These are phyloP conservation scores for Varanus salvator DNA, from an alignment of 2,113 vertebrate genomes.

Conservation along the genomic window DNA sequence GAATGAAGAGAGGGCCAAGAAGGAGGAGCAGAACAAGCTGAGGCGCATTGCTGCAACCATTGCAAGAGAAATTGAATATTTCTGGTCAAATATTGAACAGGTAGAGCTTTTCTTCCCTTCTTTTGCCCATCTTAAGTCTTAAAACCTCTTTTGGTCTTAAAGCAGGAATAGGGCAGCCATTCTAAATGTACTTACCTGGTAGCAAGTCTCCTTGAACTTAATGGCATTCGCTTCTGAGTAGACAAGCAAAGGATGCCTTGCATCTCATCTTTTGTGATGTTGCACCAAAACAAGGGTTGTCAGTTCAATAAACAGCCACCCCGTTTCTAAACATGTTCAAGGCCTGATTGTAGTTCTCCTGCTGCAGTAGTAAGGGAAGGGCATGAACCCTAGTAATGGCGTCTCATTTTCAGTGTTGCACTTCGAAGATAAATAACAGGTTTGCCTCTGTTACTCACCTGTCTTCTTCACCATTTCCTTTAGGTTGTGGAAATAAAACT, in stretches of 20 bases:
- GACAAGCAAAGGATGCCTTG: background rate
- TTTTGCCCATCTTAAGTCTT: background rate
- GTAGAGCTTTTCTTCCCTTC: constrained; percentile 51
- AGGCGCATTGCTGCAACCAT: constrained; percentile 89
- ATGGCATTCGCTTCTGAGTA: background rate
- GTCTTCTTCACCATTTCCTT: constrained; percentile 39
- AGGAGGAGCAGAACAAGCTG: constrained; percentile 84
- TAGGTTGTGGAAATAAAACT: constrained; percentile 94
- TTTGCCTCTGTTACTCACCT: background rate
- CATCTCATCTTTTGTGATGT: background rate
- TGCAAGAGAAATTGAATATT: constrained; percentile 90
- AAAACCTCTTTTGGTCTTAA: background rate
- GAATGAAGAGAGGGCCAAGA: constrained; percentile 82
- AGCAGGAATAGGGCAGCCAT: background rate
- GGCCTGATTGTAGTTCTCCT: background rate
- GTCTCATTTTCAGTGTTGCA: background rate
- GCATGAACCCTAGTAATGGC: background rate
- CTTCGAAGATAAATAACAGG: background rate
- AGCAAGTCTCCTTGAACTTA: background rate
- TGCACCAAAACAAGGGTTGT: background rate
- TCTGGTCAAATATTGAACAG: constrained; percentile 95
- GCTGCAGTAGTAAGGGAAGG: background rate
- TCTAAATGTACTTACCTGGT: background rate
- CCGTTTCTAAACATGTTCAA: no score
- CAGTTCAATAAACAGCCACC: background rate